A percentile compares a stretch with the other conserved stretches of the same genome.
Evolutionary conservation across 2,113 vertebrate genomes (phyloP).

Genomic region (Anas platyrhynchos): DNA sequence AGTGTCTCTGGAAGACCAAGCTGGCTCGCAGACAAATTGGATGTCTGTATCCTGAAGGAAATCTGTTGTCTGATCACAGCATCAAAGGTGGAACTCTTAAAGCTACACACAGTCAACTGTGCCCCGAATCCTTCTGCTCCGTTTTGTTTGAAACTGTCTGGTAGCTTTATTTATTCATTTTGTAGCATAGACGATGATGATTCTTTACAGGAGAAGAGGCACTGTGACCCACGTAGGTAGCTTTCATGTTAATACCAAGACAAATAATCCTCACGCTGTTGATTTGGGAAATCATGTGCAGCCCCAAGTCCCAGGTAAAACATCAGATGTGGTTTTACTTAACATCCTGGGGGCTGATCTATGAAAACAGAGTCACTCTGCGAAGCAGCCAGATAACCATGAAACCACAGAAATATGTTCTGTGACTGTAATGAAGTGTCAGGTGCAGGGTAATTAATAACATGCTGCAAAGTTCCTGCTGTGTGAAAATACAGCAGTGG

Average conservation of each 20-base stretch:
- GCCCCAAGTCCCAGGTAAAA: background rate
- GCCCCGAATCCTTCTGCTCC: background rate
- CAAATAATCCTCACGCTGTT: background rate
- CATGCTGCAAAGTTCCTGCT: background rate
- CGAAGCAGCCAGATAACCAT: background rate
- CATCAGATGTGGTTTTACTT: background rate
- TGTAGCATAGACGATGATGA: background rate
- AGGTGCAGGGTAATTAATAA: background rate
- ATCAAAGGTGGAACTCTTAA: background rate
- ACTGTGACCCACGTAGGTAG: background rate
- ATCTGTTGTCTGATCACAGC: background rate
- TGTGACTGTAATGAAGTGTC: background rate
- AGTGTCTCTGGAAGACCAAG: background rate
- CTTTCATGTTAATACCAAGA: background rate
- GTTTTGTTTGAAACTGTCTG: background rate
- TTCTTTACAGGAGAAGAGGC: background rate
- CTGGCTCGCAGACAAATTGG: background rate
- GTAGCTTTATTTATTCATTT: background rate
- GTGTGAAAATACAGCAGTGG: background rate
- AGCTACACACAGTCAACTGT: background rate
- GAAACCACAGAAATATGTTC: background rate
- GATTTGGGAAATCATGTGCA: background rate
- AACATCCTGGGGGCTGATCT: background rate
- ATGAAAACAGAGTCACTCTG: background rate
- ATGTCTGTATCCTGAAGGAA: background rate